Conservation (phyloP, 1,140 invertebrate genomes). For the Atta cephalotes region DNA sequence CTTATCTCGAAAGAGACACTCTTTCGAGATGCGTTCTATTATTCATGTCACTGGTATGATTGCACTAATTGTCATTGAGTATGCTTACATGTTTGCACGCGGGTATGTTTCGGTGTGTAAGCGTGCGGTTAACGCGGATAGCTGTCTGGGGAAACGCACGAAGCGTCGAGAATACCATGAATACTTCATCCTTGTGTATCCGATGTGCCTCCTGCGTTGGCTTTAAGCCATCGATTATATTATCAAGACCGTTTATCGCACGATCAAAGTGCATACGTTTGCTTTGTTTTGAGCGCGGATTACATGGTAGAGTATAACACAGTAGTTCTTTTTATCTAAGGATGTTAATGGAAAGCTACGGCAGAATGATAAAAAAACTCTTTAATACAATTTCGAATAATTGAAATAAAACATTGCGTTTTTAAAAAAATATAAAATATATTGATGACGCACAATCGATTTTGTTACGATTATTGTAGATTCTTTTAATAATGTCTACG, state of each 20-base stretch:
- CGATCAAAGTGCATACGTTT: constrained; percentile 40
- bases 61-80: constrained; percentile 5
- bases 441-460: background rate
- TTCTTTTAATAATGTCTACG: background rate
- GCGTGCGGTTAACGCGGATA: constrained; percentile 44
- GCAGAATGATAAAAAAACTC: background rate
- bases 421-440: background rate
- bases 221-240: constrained; percentile 34
- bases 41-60: background rate
- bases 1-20: background rate
- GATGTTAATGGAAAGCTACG: background rate
- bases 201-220: constrained; percentile 24
- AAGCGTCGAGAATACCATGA: constrained; percentile 63
- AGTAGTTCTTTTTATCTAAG: background rate
- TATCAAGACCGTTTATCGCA: constrained; percentile 52
- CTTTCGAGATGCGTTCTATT: background rate
- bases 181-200: constrained; percentile 61
- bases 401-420: background rate
- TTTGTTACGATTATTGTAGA: background rate
- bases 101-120: background rate
- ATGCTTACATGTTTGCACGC: background rate
- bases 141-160: constrained; percentile 45
- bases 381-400: background rate
- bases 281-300: constrained; percentile 4
- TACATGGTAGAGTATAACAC: background rate